Percentiles rank a stretch among this genome's conserved stretches.
Evolutionary conservation across 2,888 invertebrate species (phyloP).

Genomic region (Tryphoninae sp.): DNA sequence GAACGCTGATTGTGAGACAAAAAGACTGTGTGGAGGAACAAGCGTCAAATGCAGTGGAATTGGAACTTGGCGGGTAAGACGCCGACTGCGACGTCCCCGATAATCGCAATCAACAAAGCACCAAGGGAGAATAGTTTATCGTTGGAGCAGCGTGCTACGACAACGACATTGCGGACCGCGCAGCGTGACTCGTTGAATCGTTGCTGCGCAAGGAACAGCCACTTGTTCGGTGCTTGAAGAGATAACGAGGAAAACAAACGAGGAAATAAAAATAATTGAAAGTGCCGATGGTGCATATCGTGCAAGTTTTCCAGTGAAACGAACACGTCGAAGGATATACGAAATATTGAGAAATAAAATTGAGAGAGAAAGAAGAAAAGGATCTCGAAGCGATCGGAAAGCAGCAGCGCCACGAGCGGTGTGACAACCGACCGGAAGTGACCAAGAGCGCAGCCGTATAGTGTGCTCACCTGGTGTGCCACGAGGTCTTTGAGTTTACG

Average conservation of each 20-base stretch:
- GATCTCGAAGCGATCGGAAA: constrained; percentile 35
- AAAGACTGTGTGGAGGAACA: constrained; percentile 19
- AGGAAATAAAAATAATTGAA: neutral
- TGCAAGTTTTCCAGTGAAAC: neutral
- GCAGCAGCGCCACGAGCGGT: constrained; percentile 45
- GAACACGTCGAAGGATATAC: neutral
- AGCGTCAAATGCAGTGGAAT: constrained; percentile 58
- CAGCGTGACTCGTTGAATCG: constrained; percentile 49
- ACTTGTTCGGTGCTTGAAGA: constrained; percentile 29
- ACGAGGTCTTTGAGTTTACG: constrained; percentile 8
- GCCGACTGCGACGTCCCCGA: constrained; percentile 55
- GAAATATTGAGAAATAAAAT: neutral
- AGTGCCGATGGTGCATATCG: neutral
- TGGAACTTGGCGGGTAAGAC: constrained; percentile 58
- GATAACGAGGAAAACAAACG: neutral
- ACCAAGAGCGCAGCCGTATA: neutral
- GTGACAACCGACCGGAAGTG: constrained; percentile 61
- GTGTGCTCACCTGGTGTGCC: constrained; percentile 13
- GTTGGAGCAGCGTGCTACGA: neutral
- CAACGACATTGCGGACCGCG: constrained; percentile 19
- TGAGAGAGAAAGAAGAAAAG: neutral
- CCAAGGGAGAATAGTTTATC: neutral
- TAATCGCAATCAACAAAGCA: constrained; percentile 3
- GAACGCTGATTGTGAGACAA: neutral
- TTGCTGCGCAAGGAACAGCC: neutral